A percentile compares a stretch with the other conserved stretches of the same genome.
phyloP scores from a whole-genome alignment of 2,113 vertebrate species.

The Dermatemys mawii region DNA sequence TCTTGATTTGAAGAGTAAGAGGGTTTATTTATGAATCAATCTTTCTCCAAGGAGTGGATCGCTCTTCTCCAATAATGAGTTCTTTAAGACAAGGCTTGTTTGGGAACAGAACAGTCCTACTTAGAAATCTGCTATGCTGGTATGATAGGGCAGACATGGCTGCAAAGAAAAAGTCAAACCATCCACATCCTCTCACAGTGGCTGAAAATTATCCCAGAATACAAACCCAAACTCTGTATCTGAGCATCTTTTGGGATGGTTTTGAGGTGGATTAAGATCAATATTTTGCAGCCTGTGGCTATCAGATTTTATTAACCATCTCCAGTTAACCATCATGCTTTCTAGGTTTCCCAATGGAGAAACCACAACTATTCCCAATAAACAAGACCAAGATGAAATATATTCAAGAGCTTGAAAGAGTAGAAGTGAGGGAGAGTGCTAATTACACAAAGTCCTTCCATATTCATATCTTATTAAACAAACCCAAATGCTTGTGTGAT shows the following conservation, averaged over 20 bases:
- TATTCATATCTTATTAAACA: neutral
- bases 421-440: neutral
- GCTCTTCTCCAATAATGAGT: neutral
- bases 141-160: too few relatives aligned
- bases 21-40: neutral
- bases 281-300: neutral
- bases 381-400: neutral
- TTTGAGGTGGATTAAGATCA: neutral
- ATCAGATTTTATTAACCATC: neutral
- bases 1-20: neutral
- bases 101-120: neutral
- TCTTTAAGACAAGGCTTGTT: neutral
- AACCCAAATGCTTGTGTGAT: neutral
- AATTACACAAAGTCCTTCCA: neutral
- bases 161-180: neutral
- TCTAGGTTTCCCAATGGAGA: rapidly evolving
- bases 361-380: neutral
- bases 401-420: neutral
- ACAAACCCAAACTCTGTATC: neutral
- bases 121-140: neutral
- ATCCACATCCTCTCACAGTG: neutral
- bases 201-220: rapidly evolving
- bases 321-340: neutral
- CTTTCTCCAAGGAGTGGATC: rapidly evolving
- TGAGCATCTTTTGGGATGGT: neutral